Percentiles rank a stretch among this genome's conserved stretches.
Conservation (phyloP, 2,888 invertebrate genomes). For the Conomelus anceps region DNA sequence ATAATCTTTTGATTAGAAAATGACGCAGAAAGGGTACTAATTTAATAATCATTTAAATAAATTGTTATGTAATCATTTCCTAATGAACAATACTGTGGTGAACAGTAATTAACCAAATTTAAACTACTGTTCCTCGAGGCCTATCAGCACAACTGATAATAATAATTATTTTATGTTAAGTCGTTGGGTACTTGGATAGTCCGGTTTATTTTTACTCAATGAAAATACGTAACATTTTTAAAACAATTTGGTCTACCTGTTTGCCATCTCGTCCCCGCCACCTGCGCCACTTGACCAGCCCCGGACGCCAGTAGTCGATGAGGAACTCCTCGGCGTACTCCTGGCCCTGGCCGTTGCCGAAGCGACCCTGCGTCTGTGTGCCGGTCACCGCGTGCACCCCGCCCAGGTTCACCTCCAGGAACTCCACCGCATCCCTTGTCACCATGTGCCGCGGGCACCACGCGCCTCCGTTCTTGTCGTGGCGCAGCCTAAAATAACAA, state of each 20-base stretch:
- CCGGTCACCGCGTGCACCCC: constrained; percentile 70
- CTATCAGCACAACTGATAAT: no score
- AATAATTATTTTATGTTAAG: no score
- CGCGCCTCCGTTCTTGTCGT: constrained; percentile 80
- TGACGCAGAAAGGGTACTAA: no score
- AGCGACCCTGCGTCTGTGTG: constrained; percentile 83
- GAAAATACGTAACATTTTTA: no score
- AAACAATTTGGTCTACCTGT: constrained; percentile 50
- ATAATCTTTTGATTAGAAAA: no score
- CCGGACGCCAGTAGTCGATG: constrained; percentile 70
- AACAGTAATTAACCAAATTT: no score
- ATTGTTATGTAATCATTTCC: no score
- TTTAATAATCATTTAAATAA: no score
- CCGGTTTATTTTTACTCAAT: background rate
- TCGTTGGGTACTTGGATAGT: background rate
- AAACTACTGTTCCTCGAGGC: no score
- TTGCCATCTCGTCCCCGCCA: constrained; percentile 72
- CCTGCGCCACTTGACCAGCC: constrained; percentile 63
- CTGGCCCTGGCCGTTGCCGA: constrained; percentile 82
- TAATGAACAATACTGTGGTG: no score
- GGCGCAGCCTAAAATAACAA: constrained; percentile 58
- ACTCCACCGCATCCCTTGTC: constrained; percentile 67
- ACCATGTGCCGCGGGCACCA: constrained; percentile 86
- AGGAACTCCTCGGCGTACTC: constrained; percentile 80
- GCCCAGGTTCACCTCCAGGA: constrained; percentile 70